Conservation (phyloP, 2,113 vertebrate genomes). For the Sinocyclocheilus rhinocerous region DNA sequence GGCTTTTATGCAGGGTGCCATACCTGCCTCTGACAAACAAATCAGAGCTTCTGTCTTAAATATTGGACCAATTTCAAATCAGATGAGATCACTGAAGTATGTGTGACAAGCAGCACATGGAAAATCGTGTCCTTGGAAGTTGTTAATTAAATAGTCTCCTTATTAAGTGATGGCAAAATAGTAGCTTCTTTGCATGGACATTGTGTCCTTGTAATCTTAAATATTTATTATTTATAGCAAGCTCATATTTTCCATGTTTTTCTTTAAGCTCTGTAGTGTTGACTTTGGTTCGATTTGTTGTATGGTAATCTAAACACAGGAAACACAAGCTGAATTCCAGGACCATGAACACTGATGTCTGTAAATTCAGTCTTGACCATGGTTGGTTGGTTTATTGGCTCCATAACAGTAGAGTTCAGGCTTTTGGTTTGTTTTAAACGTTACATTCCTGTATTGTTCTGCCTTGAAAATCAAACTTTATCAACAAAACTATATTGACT, state of each 20-base stretch:
- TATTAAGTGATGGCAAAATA: background rate
- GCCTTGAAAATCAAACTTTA: background rate
- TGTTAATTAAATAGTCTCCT: background rate
- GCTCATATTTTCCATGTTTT: background rate
- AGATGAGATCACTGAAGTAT: background rate
- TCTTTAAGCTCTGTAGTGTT: background rate
- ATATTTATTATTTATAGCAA: slow-evolving; percentile 16
- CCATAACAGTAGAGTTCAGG: background rate
- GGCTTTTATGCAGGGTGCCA: background rate
- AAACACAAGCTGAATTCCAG: slow-evolving; percentile 16
- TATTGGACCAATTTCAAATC: background rate
- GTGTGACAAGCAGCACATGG: background rate
- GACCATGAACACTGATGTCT: background rate
- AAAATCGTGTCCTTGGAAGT: background rate
- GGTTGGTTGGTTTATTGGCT: background rate
- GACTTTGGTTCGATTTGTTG: background rate
- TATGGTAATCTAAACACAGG: background rate
- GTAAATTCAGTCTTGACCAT: background rate
- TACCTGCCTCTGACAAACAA: background rate
- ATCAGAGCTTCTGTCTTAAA: background rate
- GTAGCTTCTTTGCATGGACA: background rate
- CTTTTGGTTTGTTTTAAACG: background rate
- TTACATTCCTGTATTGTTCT: background rate
- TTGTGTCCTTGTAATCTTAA: slow-evolving; percentile 9
- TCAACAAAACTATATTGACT: background rate